Evolutionary conservation across 2,113 vertebrate genomes (phyloP).

Genomic region (Alosa alosa): DNA sequence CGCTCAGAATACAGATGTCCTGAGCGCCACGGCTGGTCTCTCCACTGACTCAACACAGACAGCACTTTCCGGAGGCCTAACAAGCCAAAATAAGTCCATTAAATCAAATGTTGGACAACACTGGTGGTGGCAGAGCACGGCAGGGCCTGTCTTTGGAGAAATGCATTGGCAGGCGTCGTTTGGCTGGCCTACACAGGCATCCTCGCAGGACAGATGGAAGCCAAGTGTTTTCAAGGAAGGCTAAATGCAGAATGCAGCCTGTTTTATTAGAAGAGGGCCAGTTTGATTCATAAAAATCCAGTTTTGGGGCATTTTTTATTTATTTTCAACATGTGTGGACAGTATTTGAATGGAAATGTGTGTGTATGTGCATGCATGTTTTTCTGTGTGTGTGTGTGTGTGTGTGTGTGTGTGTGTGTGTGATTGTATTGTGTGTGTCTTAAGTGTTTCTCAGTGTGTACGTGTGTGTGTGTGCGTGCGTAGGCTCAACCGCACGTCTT

Average conservation of each 20-base stretch:
- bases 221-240: slow-evolving; percentile 33
- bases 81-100: slow-evolving; percentile 44
- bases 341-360: not conserved
- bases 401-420: not conserved
- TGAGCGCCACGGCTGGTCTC: not conserved
- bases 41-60: slow-evolving; percentile 26
- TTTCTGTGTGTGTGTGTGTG: not conserved
- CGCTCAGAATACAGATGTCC: slow-evolving; percentile 9
- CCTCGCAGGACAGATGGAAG: slow-evolving; percentile 12
- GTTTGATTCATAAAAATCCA: not conserved
- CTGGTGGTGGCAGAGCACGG: slow-evolving; percentile 9
- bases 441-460: not conserved
- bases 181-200: slow-evolving; percentile 29
- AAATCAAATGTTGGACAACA: slow-evolving; percentile 31
- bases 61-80: slow-evolving; percentile 20
- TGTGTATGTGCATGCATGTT: not conserved
- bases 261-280: slow-evolving; percentile 25
- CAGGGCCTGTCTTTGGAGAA: slow-evolving; percentile 17
- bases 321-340: not conserved
- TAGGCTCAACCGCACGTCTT: not conserved
- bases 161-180: slow-evolving; percentile 28
- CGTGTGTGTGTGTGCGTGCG: too few relatives aligned
- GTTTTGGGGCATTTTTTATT: not conserved
- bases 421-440: not conserved
- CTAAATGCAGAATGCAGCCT: slow-evolving; percentile 38